Evolutionary conservation across 2,888 invertebrate species (phyloP), one percentile per base, ranked within the genome.

Genomic region (Atherix ibis): DNA sequence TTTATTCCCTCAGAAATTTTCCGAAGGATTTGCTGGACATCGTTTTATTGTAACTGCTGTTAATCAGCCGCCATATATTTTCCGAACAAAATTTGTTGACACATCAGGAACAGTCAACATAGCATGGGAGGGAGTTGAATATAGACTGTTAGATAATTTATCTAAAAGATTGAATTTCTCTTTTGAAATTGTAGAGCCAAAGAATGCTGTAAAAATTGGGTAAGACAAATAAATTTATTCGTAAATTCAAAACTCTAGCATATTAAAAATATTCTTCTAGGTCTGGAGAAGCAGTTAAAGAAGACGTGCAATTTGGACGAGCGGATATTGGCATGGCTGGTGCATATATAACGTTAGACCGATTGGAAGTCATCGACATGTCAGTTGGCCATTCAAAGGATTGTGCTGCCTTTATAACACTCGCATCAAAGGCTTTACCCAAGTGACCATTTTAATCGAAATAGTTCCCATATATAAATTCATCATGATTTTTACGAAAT

Each of bases 341-440:
- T n/a, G 61, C 79, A 44, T 82, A 79, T 48, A 49, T 73, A 14
- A 79, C 79, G 0, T 43, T 45, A 19, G 54, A 58, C 9, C 61
- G 70, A 37, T 41, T 57, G 6, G 47, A 50, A 3, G 51, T 59
- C 6, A 66, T 75, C 43, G 78, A 78, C 40, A 66, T 75, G 52
- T 70, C 76, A 1, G 59, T 66, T 31, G 63, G 73, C 1, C 77
- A 81, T 55, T 71, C 75, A 3, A 68, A 71, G 39, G 84, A 84
- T 49, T 84, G 83, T 52, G 83, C 81, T 4, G 66, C 73, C 2
- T 84, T 83, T 50, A 70, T 83, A 31, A 78, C 82, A 1, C 54
- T 80, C 4, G 72, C 79, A 39, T 83, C 83, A 2, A 80, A 77
- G 30, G 83, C 84, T 4, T 58, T 84, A 36, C 82, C 83, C 18